Evolutionary conservation across 2,113 vertebrate genomes (phyloP).

Genomic region (Pyrgilauda ruficollis): DNA sequence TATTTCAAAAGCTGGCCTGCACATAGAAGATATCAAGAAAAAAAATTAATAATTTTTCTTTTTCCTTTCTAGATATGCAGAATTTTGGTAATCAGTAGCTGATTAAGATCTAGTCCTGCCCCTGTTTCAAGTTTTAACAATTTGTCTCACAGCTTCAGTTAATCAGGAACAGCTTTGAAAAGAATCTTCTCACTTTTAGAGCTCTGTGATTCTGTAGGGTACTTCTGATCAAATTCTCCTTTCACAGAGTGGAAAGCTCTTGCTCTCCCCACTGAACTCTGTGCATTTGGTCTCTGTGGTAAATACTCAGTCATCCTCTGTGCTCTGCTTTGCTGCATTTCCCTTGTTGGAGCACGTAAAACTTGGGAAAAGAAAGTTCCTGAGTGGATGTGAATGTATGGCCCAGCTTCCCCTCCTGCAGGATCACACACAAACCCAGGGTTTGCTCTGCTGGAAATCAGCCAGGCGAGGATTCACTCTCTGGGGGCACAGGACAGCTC

Average conservation of each 20-base stretch:
- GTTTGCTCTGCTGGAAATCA: not conserved
- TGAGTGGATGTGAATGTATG: not conserved
- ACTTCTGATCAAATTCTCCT: not conserved
- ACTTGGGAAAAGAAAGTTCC: not conserved
- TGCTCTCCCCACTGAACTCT: not conserved
- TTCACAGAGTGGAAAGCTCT: not conserved
- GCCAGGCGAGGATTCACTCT: not conserved
- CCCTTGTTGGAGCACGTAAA: not conserved
- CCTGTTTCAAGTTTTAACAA: not conserved
- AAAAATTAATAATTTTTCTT: not conserved
- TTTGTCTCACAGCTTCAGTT: not conserved
- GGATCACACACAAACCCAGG: not conserved
- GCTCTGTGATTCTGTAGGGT: not conserved
- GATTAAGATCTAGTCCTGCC: not conserved
- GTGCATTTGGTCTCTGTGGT: conserved; percentile 1
- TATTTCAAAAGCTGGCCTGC: not conserved
- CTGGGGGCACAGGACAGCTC: not conserved
- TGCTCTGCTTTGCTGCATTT: not conserved
- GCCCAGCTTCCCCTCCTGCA: not conserved
- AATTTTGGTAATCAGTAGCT: not conserved
- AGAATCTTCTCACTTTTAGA: not conserved
- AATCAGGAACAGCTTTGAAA: not conserved
- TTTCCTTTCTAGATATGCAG: not conserved
- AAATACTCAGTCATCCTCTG: not conserved
- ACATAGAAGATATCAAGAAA: not conserved